phyloP scores from a whole-genome alignment of 2,888 invertebrate genomes.

The Julus scanicus region DNA sequence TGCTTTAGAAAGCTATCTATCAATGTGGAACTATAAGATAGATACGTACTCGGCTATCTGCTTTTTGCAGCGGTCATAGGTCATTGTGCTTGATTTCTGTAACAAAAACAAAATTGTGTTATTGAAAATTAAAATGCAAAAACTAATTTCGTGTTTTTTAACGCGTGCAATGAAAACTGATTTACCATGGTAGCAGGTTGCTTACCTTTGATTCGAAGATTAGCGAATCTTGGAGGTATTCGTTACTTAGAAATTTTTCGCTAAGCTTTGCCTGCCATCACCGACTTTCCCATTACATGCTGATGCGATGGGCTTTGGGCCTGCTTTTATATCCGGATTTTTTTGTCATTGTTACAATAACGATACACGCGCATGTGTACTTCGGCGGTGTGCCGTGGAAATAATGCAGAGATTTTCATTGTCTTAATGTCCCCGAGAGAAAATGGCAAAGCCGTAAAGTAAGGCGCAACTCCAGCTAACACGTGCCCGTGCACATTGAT shows the following conservation, averaged over 20 bases:
- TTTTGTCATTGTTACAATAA: constrained; percentile 26
- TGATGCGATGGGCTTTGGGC: constrained; percentile 15
- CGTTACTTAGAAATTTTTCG: background rate
- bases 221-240: background rate
- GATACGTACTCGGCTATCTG: no score
- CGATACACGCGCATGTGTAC: constrained; percentile 22
- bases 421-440: constrained; percentile 22
- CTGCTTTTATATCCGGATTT: constrained; percentile 7
- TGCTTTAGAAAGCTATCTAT: no score
- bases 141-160: background rate
- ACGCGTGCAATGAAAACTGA: background rate
- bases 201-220: background rate
- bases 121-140: no score
- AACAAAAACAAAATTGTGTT: no score
- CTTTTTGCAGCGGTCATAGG: no score
- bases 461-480: background rate
- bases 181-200: background rate
- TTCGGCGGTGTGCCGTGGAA: background rate
- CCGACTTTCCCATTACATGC: constrained; percentile 7
- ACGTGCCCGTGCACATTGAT: constrained; percentile 15
- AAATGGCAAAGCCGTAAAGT: constrained; percentile 28
- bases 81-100: no score
- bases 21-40: no score
- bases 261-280: background rate
- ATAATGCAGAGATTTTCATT: constrained; percentile 28